A percentile compares a stretch with the other conserved stretches of the same genome.
Conservation (phyloP, 2,113 vertebrate genomes). For the Hiodon alosoides region DNA sequence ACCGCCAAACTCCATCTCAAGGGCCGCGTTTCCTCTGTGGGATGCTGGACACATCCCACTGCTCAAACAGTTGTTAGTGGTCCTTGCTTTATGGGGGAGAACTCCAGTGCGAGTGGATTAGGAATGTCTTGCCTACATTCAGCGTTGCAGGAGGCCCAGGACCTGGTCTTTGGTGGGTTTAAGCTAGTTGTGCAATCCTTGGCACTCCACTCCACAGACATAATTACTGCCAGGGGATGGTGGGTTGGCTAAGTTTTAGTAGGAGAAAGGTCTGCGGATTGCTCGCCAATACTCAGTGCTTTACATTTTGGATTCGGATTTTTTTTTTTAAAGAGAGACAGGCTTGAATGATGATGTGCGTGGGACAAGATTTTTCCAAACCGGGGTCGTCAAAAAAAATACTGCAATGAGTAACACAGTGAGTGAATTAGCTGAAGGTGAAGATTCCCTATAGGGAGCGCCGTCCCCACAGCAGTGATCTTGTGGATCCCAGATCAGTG, state of each 20-base stretch:
- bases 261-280: neutral
- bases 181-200: neutral
- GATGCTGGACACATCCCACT: neutral
- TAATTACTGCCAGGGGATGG: neutral
- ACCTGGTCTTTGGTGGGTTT: neutral
- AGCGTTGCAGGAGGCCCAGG: neutral
- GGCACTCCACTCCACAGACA: neutral
- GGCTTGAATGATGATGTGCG: too few relatives aligned
- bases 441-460: too few relatives aligned
- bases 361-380: too few relatives aligned
- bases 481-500: too few relatives aligned
- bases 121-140: neutral
- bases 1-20: too few relatives aligned
- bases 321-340: neutral
- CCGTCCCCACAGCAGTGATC: too few relatives aligned
- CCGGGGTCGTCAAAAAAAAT: too few relatives aligned
- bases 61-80: neutral
- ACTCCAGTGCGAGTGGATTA: too few relatives aligned
- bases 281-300: neutral
- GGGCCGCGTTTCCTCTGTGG: too few relatives aligned
- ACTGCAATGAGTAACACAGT: too few relatives aligned
- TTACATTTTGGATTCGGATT: neutral
- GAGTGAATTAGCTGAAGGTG: too few relatives aligned
- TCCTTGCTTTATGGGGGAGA: neutral
- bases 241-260: neutral